Evolutionary conservation across 2,888 invertebrate species (phyloP).

Genomic region (Ormia ochracea): DNA sequence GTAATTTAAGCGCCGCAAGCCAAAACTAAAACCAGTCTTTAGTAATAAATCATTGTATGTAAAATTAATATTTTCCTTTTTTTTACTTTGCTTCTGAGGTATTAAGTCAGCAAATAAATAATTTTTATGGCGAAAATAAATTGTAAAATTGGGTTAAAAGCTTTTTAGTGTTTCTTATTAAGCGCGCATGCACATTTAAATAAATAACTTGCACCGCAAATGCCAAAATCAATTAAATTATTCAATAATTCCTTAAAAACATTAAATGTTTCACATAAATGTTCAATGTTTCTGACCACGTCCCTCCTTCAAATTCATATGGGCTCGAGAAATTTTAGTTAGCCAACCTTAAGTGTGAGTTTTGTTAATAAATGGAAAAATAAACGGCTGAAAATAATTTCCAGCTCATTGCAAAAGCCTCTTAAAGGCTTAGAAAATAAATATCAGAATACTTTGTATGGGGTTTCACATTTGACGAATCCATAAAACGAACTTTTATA

Average conservation of each 20-base stretch:
- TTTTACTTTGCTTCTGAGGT: not conserved
- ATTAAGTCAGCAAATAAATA: constrained; percentile 12
- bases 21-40: not conserved
- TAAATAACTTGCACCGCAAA: constrained; percentile 1
- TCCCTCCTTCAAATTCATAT: not conserved
- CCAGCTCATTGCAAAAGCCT: constrained; percentile 46
- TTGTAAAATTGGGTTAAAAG: constrained; percentile 56
- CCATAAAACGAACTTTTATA: not conserved
- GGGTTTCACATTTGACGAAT: not conserved
- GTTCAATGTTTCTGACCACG: not conserved
- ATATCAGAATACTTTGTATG: constrained; percentile 18
- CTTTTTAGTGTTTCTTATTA: constrained; percentile 38
- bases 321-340: not conserved
- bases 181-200: not conserved
- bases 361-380: not conserved
- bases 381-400: constrained; percentile 32
- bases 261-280: not conserved
- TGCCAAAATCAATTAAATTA: constrained; percentile 1
- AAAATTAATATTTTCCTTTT: not conserved
- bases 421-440: constrained; percentile 53
- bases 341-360: not conserved
- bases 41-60: constrained; percentile 36
- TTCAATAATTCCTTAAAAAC: not conserved
- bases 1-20: constrained; percentile 23
- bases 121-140: constrained; percentile 34